Evolutionary conservation across 2,113 vertebrate species (phyloP), one percentile per base, ranked within the genome.

Genomic region (Odontophorus gujanensis): DNA sequence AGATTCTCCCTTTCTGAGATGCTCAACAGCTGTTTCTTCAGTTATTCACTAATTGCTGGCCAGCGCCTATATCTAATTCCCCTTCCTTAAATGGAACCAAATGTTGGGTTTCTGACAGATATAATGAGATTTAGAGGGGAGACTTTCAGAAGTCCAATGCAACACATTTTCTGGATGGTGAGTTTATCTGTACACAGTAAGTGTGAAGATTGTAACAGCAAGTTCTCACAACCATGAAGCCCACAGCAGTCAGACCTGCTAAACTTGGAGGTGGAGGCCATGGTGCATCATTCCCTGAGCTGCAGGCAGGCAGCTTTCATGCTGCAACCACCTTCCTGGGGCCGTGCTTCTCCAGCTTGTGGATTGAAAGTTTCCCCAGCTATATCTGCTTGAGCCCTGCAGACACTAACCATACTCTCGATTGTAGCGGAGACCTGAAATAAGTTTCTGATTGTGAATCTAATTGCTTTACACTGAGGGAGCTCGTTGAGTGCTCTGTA

Each of bases 1-100:
- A 82, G 25, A 13, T 32, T 83, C 51, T 73, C 26, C 25, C 18
- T 71, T 88, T 86, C 43, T 15, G 51, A 66, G 78, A 43, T 76
- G 58, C 53, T 58, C 67, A 72, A 55, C n/a, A 91, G 30, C 45
- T 85, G 32, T 89, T 96, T 85, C 63, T 82, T 93, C 63, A 82
- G 42, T 77, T 87, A 15, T n/a, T 92, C 36, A 18, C 45, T 68
- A 75, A 22, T 67, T 92, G 20, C 69, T 84, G 62, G 22, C 48
- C 36, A 58, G 18, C 55, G 25, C 72, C 2, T 48, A 3, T 79
- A 34, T 89, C 69, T 76, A 75, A 89, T 75, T 32, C 2, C 11
- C 62, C 4, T 65, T 81, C 84, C 66, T 73, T 76, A 85, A 91
- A 10, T 87, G 78, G 87, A 94, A 90, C 21, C 58, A 85, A 87